Base-by-base conservation (phyloP, 2,113 vertebrate species). In the Toxotes chatareus region DNA sequence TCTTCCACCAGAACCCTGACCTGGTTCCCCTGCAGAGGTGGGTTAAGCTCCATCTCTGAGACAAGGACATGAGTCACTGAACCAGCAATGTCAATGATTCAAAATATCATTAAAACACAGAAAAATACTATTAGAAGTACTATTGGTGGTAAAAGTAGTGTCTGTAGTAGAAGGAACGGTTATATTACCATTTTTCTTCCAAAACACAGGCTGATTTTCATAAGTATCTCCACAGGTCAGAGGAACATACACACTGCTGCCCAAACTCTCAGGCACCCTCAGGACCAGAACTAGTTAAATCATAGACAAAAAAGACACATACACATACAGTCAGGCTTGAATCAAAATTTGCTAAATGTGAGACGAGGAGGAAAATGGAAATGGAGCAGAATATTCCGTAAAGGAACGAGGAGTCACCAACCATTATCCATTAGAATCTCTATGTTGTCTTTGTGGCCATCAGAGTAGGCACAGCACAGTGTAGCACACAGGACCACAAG, bases 151-250 rank as follows among this genome's bases (percentile, higher is more conserved):
- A 76, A 17, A 74, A 19, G 3, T 32, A 53, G n/a, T 73, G 46
- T 61, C 23, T 47, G 7, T 27, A 60, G 3, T 31, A 67, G 17
- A 9, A 72, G 0, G 17, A 44, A 53, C 0, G 42, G 4, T 27
- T 64, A 1, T 21, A 2, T 78, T 88, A 93, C 91, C 93, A 7
- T 95, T 81, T 83, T 80, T 93, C 81, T 85, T 89, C 95, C 95
- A 95, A 63, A 80, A 72, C 69, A 96, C 86, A 7, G 81, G 34
- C 11, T 81, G 72, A 44, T 57, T 62, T 27, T 91, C 40, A 51
- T 85, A 79, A 19, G 84, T 51, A 12, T 88, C 86, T 34, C 92
- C 93, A 79, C 95, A 96, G n/a, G 51, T 85, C 67, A 96, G 79
- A 19, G 79, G 19, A 23, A 95, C 86, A 1, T 86, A 1, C 13